phyloP scores from a whole-genome alignment of 2,888 invertebrate genomes.

The Lottia gigantea region DNA sequence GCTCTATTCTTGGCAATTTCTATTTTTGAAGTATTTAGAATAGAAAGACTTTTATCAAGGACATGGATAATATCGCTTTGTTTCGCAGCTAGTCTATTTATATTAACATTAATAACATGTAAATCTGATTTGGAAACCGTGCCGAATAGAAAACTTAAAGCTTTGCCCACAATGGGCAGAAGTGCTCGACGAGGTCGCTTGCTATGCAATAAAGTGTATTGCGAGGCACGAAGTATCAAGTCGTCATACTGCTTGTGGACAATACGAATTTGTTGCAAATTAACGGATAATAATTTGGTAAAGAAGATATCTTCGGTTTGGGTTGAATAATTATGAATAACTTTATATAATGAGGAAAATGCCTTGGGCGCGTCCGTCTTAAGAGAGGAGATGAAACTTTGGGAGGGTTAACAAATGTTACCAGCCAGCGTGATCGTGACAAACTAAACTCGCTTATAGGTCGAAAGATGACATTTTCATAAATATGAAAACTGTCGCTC shows the following conservation, averaged over 20 bases:
- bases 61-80: neutral
- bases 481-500: neutral
- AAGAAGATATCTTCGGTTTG: neutral
- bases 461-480: neutral
- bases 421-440: neutral
- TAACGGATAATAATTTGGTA: neutral
- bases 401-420: neutral
- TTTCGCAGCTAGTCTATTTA: neutral
- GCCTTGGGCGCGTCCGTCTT: neutral
- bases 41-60: neutral
- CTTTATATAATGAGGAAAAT: neutral
- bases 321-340: neutral
- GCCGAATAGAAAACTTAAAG: constrained; percentile 10
- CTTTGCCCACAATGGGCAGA: neutral
- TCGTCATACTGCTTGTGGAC: neutral
- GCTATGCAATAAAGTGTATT: neutral
- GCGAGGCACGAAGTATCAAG: neutral
- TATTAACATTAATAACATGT: neutral
- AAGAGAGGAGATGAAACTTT: neutral
- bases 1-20: neutral
- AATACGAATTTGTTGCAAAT: neutral
- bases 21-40: neutral
- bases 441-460: neutral
- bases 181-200: neutral
- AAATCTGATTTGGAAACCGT: constrained; percentile 9